Evolutionary conservation across 2,797 vertebrate species (phyloP).

Genomic region (Enteromius fasciolatus): DNA sequence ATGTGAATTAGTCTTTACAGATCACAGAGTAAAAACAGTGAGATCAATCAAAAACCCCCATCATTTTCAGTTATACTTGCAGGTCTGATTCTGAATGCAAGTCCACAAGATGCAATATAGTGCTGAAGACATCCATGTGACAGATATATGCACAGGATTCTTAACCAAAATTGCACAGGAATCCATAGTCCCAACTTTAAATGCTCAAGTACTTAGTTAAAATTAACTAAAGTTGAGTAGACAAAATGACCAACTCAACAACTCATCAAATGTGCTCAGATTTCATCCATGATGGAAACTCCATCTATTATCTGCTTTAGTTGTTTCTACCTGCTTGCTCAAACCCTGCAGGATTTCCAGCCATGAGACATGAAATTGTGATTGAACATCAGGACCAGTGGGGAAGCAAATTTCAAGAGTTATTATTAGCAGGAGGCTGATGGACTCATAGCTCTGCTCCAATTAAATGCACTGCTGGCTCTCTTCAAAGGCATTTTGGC

Average conservation of each 20-base stretch:
- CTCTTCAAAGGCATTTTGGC: conserved; percentile 77
- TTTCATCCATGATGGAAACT: background rate
- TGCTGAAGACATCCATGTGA: background rate
- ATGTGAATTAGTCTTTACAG: background rate
- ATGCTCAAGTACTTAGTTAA: background rate
- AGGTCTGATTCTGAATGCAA: background rate
- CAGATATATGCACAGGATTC: background rate
- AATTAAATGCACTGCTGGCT: conserved; percentile 77
- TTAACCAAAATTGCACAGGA: background rate
- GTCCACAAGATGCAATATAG: background rate
- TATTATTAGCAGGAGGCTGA: conserved; percentile 63
- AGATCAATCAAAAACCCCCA: background rate
- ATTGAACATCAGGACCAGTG: conserved; percentile 30
- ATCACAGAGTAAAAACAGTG: background rate
- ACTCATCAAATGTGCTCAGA: background rate
- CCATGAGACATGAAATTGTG: conserved; percentile 9
- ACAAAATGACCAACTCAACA: background rate
- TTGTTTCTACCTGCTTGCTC: conserved; percentile 5
- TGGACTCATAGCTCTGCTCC: conserved; percentile 75
- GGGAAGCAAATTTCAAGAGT: conserved; percentile 60
- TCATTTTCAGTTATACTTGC: background rate
- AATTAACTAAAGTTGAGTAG: background rate
- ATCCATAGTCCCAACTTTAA: background rate
- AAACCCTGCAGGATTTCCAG: conserved; percentile 17
- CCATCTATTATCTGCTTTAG: background rate